Conservation (phyloP, 35 echinoderm and acorn worm genomes). For the Ophioderma brevispina region DNA sequence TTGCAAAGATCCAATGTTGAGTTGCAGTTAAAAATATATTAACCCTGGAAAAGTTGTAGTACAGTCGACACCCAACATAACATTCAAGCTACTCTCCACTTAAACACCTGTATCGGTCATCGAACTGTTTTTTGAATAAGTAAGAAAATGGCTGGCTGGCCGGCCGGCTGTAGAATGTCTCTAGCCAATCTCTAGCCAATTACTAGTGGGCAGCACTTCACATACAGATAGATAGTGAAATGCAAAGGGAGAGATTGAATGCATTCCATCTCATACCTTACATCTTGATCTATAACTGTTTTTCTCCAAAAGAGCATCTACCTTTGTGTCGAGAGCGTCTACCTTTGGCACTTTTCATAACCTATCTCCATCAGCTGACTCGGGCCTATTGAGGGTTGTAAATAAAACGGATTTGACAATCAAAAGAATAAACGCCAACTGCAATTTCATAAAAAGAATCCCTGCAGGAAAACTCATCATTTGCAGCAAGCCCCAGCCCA, state of each 20-base stretch:
- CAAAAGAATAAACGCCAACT: slow-evolving; percentile 6
- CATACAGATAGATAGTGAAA: neutral
- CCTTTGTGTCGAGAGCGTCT: neutral
- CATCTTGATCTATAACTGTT: neutral
- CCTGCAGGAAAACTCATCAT: neutral
- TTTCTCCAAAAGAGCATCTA: neutral
- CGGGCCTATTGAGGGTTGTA: neutral
- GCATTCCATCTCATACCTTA: neutral
- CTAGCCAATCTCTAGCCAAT: neutral
- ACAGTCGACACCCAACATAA: no score
- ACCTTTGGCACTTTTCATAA: neutral
- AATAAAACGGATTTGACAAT: slow-evolving; percentile 9
- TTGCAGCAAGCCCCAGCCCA: neutral
- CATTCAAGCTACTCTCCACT: no score
- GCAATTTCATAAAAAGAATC: neutral
- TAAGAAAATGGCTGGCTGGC: neutral
- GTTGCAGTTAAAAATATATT: no score
- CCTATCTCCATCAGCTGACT: neutral
- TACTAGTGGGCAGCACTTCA: neutral
- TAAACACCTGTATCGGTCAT: neutral
- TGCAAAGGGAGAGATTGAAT: neutral
- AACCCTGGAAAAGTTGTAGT: no score
- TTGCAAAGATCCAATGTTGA: no score
- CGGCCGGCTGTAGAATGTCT: neutral
- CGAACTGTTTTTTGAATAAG: slow-evolving; percentile 1